Evolutionary conservation across 2,113 vertebrate genomes (phyloP), one percentile per base, ranked within the genome.

Genomic region (Pungitius pungitius): DNA sequence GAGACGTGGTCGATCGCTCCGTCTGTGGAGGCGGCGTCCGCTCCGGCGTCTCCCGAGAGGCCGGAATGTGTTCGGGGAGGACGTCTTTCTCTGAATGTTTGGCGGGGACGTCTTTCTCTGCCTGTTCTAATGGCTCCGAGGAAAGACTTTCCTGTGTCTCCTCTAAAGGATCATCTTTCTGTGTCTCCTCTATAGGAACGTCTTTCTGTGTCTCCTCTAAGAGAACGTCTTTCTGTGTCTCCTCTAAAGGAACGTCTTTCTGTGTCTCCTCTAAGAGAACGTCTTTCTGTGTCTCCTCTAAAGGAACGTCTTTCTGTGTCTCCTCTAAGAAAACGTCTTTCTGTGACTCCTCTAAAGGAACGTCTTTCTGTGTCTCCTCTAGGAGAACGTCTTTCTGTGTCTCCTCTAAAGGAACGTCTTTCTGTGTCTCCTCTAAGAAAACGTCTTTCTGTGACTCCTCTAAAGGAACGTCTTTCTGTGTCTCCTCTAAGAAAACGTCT

Each of bases 11-110:
- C 2, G 59, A 11, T 10, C 58, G 86, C 43, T 87, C 83, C 2
- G 54, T 13, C 56, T 77, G 81, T 0, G 22, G 73, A 61, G 80
- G 39, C 0, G 76, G 15, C 1, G 13, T 40, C 49, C 75, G 64
- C 37, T 82, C 71, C 14, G 26, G 37, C 1, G 55, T 60, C 65
- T 85, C 69, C 1, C 81, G 82, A 61, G n/a, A 27, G 65, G 64
- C 40, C 24, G 35, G 33, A 14, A 47, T 40, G 49, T 63, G 61
- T 57, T 83, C 47, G 4, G 71, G 37, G 27, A 77, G 58, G 59
- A 33, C n/a, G 0, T 72, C 76, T 63, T 73, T 43, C 11, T 84
- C 69, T 0, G 13, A 54, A 18, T 64, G 71, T 42, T 20, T 1
- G 14, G 13, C 26, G 9, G 26, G 61, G 30, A 63, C 17, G 1